Evolutionary conservation across 2,113 vertebrate species (phyloP), one percentile per base, ranked within the genome.

Genomic region (Oncorhynchus mykiss): DNA sequence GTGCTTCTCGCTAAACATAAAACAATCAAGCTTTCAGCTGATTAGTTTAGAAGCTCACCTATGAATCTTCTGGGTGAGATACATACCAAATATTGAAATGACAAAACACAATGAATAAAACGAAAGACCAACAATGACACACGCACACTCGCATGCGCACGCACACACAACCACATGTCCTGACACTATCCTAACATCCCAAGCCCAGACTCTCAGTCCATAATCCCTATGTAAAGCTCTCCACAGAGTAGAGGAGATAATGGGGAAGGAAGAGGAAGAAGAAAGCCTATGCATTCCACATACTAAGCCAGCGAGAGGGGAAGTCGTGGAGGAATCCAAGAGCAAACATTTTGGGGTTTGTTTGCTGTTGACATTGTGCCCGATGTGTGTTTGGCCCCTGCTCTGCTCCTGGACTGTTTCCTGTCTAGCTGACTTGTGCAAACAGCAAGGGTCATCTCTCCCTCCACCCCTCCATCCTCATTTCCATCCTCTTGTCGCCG

Each of bases 311-410:
- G 59, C 12, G 13, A 54, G 69, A 71, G 14, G n/a, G 14, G 45
- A 49, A 22, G 70, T 78, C 49, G 34, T 76, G 66, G 71, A 66
- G 74, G 68, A 83, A 83, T 65, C 49, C 27, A 69, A 67, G 62
- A 70, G 49, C 22, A 70, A 68, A 76, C 62, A 62, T 4, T 27
- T 29, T 20, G n/a, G 45, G 45, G 62, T 81, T 74, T 71, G 67
- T 82, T 82, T 81, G 48, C 39, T 69, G 71, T 74, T 75, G 57
- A 72, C 71, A 49, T 68, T 62, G 60, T 67, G 48, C 68, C 72
- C 39, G 72, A 27, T 68, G 73, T 71, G 45, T 76, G 49, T 71
- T 76, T 72, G 25, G 57, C 20, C 60, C 14, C 67, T 18, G 29
- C 67, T 68, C 24, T 74, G n/a, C n/a, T 11, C 62, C 64, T 31